phyloP scores from a whole-genome alignment of 2,113 vertebrate genomes.

The Chaetura pelagica region DNA sequence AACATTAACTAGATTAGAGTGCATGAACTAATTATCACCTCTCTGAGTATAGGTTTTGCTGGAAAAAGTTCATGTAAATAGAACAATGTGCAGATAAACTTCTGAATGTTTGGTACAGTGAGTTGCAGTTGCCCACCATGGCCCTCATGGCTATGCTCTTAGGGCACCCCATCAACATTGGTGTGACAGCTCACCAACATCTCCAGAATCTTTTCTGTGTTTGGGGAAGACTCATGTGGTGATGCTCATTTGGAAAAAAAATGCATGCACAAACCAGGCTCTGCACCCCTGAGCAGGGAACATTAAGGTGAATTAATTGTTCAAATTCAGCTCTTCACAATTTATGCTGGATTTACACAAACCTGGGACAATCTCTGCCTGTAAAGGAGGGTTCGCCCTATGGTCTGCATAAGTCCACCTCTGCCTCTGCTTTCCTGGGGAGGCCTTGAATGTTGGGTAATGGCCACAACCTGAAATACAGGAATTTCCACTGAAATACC shows the following conservation, averaged over 20 bases:
- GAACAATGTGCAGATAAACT: neutral
- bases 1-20: neutral
- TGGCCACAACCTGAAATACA: neutral
- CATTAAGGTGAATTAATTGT: neutral
- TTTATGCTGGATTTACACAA: slow-evolving; percentile 3
- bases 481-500: neutral
- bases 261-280: neutral
- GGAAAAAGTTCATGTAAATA: neutral
- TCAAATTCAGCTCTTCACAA: slow-evolving; percentile 47
- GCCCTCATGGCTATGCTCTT: neutral
- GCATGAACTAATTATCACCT: neutral
- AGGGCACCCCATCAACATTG: neutral
- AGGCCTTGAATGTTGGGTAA: neutral
- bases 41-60: neutral
- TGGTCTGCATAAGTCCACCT: neutral
- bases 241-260: neutral
- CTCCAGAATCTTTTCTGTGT: neutral
- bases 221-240: neutral
- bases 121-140: neutral
- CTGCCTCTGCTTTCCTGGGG: neutral
- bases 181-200: neutral
- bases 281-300: neutral
- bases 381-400: neutral
- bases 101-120: neutral
- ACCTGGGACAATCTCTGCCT: slow-evolving; percentile 29